Conservation (phyloP, 2,888 invertebrate species). For the Dyspetes luteomarginatus region DNA sequence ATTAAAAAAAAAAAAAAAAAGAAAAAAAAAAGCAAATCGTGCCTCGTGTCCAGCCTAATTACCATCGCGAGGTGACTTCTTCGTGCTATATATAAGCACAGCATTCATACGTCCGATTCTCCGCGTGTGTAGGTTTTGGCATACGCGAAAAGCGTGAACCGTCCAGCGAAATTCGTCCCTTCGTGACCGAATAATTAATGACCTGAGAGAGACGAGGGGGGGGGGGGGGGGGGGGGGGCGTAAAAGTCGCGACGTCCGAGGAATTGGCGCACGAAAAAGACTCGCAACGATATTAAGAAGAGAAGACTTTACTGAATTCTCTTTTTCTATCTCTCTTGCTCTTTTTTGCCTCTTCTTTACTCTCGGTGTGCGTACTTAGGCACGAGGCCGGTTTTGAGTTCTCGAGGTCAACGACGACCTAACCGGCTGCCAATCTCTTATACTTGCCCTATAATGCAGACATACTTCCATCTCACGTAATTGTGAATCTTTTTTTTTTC, state of each 20-base stretch:
- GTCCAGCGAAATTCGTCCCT: conserved; percentile 44
- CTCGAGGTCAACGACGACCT: conserved; percentile 54
- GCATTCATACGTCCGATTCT: no score
- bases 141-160: conserved; percentile 11
- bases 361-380: conserved; percentile 42
- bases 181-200: conserved; percentile 51
- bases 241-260: conserved; percentile 3
- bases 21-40: not conserved
- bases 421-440: conserved; percentile 56
- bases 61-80: conserved; percentile 26
- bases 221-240: not conserved
- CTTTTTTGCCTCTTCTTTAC: conserved; percentile 40
- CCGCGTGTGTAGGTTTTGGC: not conserved
- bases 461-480: not conserved
- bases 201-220: not conserved
- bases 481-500: no score
- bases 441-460: conserved; percentile 1
- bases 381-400: conserved; percentile 55
- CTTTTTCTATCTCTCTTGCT: conserved; percentile 40
- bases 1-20: not conserved
- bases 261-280: conserved; percentile 40
- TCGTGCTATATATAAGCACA: not conserved
- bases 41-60: conserved; percentile 49
- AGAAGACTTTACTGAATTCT: conserved; percentile 20
- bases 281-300: conserved; percentile 31